Conservation (phyloP, 2,888 invertebrate genomes). For the Stenolophus ochropezus region DNA sequence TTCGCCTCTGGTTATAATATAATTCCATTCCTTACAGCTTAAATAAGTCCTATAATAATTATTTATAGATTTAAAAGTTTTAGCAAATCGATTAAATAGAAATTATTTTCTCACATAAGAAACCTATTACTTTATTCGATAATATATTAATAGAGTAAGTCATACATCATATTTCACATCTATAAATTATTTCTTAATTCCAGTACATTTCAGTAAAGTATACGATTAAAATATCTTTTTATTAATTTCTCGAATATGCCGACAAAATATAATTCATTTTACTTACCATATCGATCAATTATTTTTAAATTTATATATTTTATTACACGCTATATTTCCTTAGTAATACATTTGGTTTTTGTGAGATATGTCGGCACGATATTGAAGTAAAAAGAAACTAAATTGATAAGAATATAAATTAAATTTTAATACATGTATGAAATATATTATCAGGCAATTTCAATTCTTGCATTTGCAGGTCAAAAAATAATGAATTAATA, state of each 20-base stretch:
- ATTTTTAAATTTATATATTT: background rate
- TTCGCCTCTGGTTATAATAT: no score
- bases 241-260: slow-evolving; percentile 4
- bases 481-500: no score
- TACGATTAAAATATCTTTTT: slow-evolving; percentile 10
- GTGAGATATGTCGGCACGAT: background rate
- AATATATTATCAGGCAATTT: no score
- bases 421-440: background rate
- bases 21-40: no score
- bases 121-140: background rate
- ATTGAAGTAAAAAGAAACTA: background rate
- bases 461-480: no score
- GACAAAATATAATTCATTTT: slow-evolving; percentile 33
- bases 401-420: slow-evolving; percentile 38
- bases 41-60: no score
- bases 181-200: background rate
- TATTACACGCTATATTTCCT: background rate
- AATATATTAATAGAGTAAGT: background rate
- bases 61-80: no score
- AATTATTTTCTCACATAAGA: background rate
- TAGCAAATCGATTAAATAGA: no score
- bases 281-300: background rate
- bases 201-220: background rate
- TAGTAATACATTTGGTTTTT: background rate
- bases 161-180: background rate